These are phyloP conservation scores for Synanthedon andrenaeformis DNA, from an alignment of 2,888 invertebrate genomes.

Conservation along the genomic window DNA sequence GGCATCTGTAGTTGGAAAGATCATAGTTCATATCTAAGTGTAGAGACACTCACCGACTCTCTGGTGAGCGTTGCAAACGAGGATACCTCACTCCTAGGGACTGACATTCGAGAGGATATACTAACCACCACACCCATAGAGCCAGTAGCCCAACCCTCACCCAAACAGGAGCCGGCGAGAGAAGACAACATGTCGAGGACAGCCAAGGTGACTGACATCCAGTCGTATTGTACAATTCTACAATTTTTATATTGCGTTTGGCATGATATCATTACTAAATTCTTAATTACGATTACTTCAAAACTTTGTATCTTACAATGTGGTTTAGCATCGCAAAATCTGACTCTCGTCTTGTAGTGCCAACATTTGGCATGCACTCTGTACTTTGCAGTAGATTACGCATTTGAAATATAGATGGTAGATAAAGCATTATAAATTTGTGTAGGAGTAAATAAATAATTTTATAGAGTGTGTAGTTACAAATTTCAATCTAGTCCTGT, in stretches of 20 bases:
- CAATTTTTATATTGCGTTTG: slow-evolving; percentile 63
- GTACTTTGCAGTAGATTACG: slow-evolving; percentile 30
- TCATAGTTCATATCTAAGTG: slow-evolving; percentile 80
- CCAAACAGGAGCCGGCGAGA: slow-evolving; percentile 51
- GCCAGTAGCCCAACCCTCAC: slow-evolving; percentile 50
- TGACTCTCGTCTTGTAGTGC: slow-evolving; percentile 66
- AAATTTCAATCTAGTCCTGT: slow-evolving; percentile 47
- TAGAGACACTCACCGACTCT: slow-evolving; percentile 59
- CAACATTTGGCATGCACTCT: slow-evolving; percentile 45
- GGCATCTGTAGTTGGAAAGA: slow-evolving; percentile 86
- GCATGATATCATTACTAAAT: slow-evolving; percentile 66
- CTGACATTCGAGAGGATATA: slow-evolving; percentile 58
- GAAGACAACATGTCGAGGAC: slow-evolving; percentile 34
- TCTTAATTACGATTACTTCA: slow-evolving; percentile 57
- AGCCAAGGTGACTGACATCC: slow-evolving; percentile 64
- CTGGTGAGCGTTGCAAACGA: slow-evolving; percentile 20
- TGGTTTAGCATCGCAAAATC: slow-evolving; percentile 39
- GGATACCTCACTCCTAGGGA: slow-evolving; percentile 20
- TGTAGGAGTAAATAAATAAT: slow-evolving; percentile 15
- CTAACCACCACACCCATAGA: slow-evolving; percentile 57
- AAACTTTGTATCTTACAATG: slow-evolving; percentile 52
- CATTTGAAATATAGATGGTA: slow-evolving; percentile 18
- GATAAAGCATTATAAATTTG: not conserved
- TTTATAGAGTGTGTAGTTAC: slow-evolving; percentile 24
- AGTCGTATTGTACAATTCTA: slow-evolving; percentile 67